Evolutionary conservation across 2,797 vertebrate genomes (phyloP), one percentile per base, ranked within the genome.

Genomic region (Bradypus variegatus): DNA sequence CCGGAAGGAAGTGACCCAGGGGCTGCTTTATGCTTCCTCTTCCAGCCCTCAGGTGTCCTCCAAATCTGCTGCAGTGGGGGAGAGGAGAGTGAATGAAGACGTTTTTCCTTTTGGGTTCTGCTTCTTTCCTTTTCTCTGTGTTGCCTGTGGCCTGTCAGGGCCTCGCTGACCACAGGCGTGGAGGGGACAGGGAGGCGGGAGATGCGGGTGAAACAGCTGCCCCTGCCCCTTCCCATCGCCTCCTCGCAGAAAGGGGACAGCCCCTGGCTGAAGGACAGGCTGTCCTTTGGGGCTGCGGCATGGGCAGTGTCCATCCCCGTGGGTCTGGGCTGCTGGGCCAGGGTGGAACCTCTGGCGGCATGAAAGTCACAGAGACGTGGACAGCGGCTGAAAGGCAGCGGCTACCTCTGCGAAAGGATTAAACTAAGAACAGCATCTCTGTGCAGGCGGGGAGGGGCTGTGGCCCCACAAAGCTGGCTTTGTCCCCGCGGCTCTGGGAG

Each of bases 341-440:
- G 97, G 96, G 96, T 93, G 91, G 96, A 96, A 96, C 96, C 95
- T 96, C 95, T 93, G 93, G 95, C 89, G 79, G 96, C 95, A 94
- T 94, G 95, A 95, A 96, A 96, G 96, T 97, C 95, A 60, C 94
- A 94, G 95, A 95, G 92, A 95, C 86, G 0, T 1, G 86, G 94
- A 90, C 88, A 93, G 96, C 93, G 95, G 96, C 96, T 97, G 94
- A 96, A 96, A 94, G 94, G 96, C 92, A 91, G 96, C 97, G 97
- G 95, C 96, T 96, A 97, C 96, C 96, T 96, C 95, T 95, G 94
- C 96, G 96, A 97, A 97, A 93, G 94, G 96, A 97, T 96, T 94
- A 95, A 93, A 95, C 93, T 92, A 80, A 96, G 95, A 96, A 95
- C 93, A 92, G 41, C 21, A 21, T 33, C 94, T 97, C 96, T 90